Evolutionary conservation across 2,797 vertebrate genomes (phyloP).

Genomic region (Aotus griseimembra): DNA sequence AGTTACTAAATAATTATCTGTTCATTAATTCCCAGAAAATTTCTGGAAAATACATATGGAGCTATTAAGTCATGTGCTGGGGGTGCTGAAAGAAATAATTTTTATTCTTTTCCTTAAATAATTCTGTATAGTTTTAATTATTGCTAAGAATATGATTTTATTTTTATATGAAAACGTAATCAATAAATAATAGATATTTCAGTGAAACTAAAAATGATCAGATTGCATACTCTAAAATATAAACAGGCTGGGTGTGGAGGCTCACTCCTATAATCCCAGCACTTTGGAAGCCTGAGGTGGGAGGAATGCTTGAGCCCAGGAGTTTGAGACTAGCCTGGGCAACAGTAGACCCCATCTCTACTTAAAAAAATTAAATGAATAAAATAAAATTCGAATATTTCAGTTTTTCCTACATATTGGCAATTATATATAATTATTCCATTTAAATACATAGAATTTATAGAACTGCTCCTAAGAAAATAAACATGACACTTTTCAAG

Average conservation of each 20-base stretch:
- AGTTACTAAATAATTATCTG: not conserved
- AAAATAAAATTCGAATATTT: slow-evolving; percentile 19
- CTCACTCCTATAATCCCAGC: not conserved
- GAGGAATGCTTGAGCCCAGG: not conserved
- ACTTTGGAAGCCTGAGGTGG: not conserved
- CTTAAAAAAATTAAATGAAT: not conserved
- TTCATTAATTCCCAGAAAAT: not conserved
- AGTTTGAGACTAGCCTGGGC: not conserved
- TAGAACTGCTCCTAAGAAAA: not conserved
- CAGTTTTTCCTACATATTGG: not conserved
- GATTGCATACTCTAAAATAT: not conserved
- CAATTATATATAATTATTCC: not conserved
- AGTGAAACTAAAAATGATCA: not conserved
- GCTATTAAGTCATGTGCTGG: not conserved
- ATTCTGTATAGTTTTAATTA: slow-evolving; percentile 24
- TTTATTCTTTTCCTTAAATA: slow-evolving; percentile 3
- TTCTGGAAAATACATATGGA: slow-evolving; percentile 20
- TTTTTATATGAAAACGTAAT: not conserved
- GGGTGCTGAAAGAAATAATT: not conserved
- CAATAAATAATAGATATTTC: slow-evolving; percentile 4
- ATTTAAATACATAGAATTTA: not conserved
- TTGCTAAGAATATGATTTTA: not conserved
- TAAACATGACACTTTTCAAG: slow-evolving; percentile 6
- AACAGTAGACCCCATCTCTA: not conserved
- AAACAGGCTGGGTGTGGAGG: not conserved